These are phyloP conservation scores for Trissoscelio sp. DNA, from an alignment of 2,888 invertebrate species.

Conservation along the genomic window DNA sequence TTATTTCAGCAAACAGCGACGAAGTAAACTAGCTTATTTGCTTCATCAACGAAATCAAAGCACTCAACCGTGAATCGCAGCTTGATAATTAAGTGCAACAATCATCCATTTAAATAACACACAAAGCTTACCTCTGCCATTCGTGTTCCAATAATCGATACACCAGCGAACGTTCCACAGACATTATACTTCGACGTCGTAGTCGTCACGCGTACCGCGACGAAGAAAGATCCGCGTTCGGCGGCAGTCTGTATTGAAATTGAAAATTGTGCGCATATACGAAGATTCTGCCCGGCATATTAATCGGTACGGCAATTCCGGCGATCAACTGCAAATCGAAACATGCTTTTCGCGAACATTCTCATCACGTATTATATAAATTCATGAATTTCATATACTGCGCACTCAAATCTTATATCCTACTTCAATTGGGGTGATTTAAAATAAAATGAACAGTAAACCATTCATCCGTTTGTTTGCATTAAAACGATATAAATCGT, in stretches of 20 bases:
- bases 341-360: not conserved
- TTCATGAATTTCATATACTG: not conserved
- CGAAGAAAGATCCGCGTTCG: constrained; percentile 84
- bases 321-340: constrained; percentile 85
- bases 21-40: not conserved
- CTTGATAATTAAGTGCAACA: constrained; percentile 45
- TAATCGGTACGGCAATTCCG: constrained; percentile 86
- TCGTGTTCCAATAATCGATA: constrained; percentile 83
- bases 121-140: constrained; percentile 78
- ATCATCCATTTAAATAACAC: constrained; percentile 55
- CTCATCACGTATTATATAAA: not conserved
- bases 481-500: no score
- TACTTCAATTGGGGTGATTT: no score
- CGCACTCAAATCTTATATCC: no score
- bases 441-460: no score
- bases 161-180: constrained; percentile 74
- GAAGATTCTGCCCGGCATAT: constrained; percentile 85
- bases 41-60: constrained; percentile 1
- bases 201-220: constrained; percentile 72
- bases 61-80: constrained; percentile 21
- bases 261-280: constrained; percentile 87
- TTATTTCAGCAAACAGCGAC: not conserved
- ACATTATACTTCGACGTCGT: constrained; percentile 70
- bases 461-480: no score
- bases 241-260: constrained; percentile 86